Conservation (phyloP, 2,888 invertebrate species). For the Heliconius charithonia region DNA sequence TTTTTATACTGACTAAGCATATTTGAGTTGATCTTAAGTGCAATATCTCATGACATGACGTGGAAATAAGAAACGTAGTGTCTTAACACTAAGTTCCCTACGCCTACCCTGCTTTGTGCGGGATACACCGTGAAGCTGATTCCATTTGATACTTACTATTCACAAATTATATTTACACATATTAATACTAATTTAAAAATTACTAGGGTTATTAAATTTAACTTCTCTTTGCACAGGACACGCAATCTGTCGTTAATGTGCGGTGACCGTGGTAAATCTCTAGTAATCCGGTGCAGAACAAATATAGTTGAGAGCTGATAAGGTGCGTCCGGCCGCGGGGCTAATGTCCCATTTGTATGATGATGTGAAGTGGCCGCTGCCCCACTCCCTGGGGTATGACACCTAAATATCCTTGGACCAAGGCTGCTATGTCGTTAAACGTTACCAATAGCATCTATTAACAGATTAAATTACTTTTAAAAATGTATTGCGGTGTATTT, state of each 20-base stretch:
- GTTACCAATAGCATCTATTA: background rate
- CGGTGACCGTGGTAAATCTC: slow-evolving; percentile 80
- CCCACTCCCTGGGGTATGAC: slow-evolving; percentile 53
- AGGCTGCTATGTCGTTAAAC: slow-evolving; percentile 40
- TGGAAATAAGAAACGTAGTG: background rate
- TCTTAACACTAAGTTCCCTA: no score
- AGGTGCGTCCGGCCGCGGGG: slow-evolving; percentile 76
- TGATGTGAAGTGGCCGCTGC: slow-evolving; percentile 64
- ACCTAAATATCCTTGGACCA: slow-evolving; percentile 57
- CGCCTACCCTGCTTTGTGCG: no score
- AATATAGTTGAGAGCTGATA: slow-evolving; percentile 82
- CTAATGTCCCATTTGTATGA: slow-evolving; percentile 83
- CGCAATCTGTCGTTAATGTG: slow-evolving; percentile 76
- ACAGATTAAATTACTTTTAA: background rate
- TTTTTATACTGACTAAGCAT: no score
- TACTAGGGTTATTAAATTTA: slow-evolving; percentile 66
- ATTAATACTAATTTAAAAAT: slow-evolving; percentile 36
- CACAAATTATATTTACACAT: slow-evolving; percentile 1
- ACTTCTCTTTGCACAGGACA: slow-evolving; percentile 78
- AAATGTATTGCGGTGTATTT: background rate
- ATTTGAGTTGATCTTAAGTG: no score
- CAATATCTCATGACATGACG: no score
- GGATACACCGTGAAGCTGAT: background rate
- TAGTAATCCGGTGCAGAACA: slow-evolving; percentile 79
- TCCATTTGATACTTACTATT: background rate